Conservation (phyloP, 2,888 invertebrate genomes). For the Linnaemya vulpina region DNA sequence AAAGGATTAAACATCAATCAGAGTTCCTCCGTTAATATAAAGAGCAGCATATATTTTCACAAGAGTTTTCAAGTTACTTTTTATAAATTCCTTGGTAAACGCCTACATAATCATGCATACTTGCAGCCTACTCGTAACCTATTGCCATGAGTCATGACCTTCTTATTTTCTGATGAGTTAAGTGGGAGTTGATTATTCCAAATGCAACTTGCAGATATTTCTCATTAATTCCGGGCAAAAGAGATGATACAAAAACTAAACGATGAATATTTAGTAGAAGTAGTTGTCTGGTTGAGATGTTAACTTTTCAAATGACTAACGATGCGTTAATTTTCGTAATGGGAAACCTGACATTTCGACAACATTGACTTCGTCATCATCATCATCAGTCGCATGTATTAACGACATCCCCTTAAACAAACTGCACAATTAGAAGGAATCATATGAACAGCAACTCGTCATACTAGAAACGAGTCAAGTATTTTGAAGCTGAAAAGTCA, state of each 20-base stretch:
- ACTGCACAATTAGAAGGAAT: neutral
- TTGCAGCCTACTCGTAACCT: neutral
- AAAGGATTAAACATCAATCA: too few species aligned
- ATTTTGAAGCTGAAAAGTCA: slow-evolving; percentile 70
- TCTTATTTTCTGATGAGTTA: neutral
- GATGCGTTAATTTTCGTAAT: slow-evolving; percentile 79
- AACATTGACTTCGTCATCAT: slow-evolving; percentile 65
- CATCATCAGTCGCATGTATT: neutral
- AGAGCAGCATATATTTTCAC: too few species aligned
- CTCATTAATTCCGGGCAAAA: slow-evolving; percentile 1
- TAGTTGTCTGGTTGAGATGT: slow-evolving; percentile 75
- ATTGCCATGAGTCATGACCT: neutral
- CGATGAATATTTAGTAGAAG: slow-evolving; percentile 64
- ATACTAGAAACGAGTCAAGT: slow-evolving; percentile 45
- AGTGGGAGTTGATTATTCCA: slow-evolving; percentile 11
- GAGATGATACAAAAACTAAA: slow-evolving; percentile 19
- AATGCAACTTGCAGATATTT: neutral
- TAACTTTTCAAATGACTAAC: slow-evolving; percentile 78
- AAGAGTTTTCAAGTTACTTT: too few species aligned
- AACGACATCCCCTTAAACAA: neutral
- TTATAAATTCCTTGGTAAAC: too few species aligned
- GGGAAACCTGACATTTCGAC: slow-evolving; percentile 69
- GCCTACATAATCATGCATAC: too few species aligned
- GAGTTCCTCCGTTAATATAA: too few species aligned
- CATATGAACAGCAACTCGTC: slow-evolving; percentile 16